Percentiles rank a stretch among this genome's conserved stretches.
Evolutionary conservation across 2,797 vertebrate genomes (phyloP).

Genomic region (Brachyalestes nurse): DNA sequence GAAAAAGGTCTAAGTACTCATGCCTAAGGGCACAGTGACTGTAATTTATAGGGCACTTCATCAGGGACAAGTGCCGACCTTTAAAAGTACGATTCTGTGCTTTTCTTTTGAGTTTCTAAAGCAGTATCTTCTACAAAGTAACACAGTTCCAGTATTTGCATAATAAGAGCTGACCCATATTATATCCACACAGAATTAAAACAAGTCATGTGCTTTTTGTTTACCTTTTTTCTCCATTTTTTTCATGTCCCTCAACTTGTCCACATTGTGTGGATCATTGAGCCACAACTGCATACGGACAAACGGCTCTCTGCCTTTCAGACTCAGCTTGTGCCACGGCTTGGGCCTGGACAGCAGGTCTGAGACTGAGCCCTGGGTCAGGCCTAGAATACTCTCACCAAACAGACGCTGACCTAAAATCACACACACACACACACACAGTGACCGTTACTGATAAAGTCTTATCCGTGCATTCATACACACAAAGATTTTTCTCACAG

Average conservation of each 20-base stretch:
- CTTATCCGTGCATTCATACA: not conserved
- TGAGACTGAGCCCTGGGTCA: conserved; percentile 97
- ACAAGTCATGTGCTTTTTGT: not conserved
- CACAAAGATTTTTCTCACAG: not conserved
- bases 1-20: not conserved
- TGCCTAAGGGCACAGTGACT: not conserved
- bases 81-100: not conserved
- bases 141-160: not conserved
- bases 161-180: not conserved
- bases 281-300: conserved; percentile 99
- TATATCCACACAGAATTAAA: not conserved
- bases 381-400: conserved; percentile 94
- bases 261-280: conserved; percentile 94
- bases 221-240: conserved; percentile 98
- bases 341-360: conserved; percentile 97
- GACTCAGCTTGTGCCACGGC: conserved; percentile 97
- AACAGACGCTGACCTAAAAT: conserved; percentile 92
- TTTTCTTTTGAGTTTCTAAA: not conserved
- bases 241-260: conserved; percentile 96
- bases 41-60: not conserved
- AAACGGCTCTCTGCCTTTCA: conserved; percentile 97
- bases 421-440: conserved; percentile 9
- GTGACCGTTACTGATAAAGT: conserved; percentile 17
- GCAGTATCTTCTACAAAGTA: too few relatives aligned
- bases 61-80: not conserved